Percentiles rank a stretch among this genome's conserved stretches.
Evolutionary conservation across 2,797 vertebrate species (phyloP).

Genomic region (Myiotriccus ornatus): DNA sequence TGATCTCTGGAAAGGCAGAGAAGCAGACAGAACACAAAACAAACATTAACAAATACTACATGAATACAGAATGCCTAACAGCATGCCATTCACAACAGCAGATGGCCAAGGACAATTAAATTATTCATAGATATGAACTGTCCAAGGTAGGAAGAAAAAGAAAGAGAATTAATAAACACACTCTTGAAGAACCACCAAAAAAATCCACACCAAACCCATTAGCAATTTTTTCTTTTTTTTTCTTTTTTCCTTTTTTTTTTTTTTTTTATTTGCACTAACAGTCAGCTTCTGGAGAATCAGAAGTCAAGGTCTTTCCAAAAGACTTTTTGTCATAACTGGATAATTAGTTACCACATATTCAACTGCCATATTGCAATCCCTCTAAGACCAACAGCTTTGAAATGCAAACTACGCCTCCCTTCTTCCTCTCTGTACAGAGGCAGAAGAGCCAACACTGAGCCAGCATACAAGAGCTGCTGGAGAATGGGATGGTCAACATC

Average conservation of each 20-base stretch:
- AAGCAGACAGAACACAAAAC: slow-evolving; percentile 27
- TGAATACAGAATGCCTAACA: slow-evolving; percentile 19
- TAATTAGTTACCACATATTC: not conserved
- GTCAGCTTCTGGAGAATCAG: not conserved
- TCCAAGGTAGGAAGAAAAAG: slow-evolving; percentile 24
- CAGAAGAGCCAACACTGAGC: not conserved
- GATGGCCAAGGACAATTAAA: slow-evolving; percentile 54
- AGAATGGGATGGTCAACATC: not conserved
- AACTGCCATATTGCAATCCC: not conserved
- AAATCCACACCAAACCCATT: not conserved
- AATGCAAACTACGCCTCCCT: not conserved
- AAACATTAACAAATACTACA: slow-evolving; percentile 37
- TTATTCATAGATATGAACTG: slow-evolving; percentile 56
- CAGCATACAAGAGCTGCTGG: not conserved
- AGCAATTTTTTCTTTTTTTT: not conserved
- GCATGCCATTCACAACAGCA: slow-evolving; percentile 2
- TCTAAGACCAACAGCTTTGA: not conserved
- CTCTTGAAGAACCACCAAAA: not conserved
- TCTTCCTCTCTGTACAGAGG: not conserved
- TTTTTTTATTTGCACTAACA: not conserved
- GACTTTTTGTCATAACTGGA: not conserved
- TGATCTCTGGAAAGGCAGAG: slow-evolving; percentile 26
- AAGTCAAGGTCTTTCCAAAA: slow-evolving; percentile 13
- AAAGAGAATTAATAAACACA: not conserved
- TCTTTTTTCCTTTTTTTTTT: not conserved